These are phyloP conservation scores for Limnephilus rhombicus DNA, from an alignment of 2,888 invertebrate species.

Conservation along the genomic window DNA sequence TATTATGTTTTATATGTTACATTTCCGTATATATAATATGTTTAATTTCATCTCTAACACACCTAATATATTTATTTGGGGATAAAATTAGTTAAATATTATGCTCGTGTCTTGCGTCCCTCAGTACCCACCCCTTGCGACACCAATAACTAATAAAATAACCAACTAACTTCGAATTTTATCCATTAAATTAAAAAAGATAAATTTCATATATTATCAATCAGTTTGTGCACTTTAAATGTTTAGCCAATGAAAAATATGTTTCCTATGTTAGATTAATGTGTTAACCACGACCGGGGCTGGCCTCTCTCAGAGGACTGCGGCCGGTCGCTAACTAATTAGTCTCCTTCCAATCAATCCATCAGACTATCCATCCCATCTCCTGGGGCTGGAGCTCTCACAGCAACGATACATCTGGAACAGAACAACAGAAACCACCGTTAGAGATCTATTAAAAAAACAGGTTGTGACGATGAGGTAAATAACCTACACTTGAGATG, in stretches of 20 bases:
- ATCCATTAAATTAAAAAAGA: conserved; percentile 60
- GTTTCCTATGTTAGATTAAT: conserved; percentile 61
- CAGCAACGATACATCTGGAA: conserved; percentile 65
- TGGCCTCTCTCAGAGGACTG: conserved; percentile 5
- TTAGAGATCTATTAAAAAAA: neutral
- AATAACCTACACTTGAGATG: too few relatives aligned
- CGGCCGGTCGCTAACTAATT: conserved; percentile 55
- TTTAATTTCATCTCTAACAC: conserved; percentile 62
- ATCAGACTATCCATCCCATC: conserved; percentile 24
- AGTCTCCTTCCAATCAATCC: conserved; percentile 55
- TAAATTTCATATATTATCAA: conserved; percentile 61
- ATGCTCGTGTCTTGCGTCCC: conserved; percentile 52
- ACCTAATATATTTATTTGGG: conserved; percentile 62
- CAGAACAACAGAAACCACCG: neutral
- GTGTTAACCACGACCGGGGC: conserved; percentile 48
- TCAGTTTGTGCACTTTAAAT: conserved; percentile 64
- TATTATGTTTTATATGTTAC: conserved; percentile 60
- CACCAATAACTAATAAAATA: conserved; percentile 30
- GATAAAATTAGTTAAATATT: conserved; percentile 63
- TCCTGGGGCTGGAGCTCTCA: conserved; percentile 51
- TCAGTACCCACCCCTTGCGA: conserved; percentile 32
- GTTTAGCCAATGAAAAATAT: conserved; percentile 56
- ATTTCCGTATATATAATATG: conserved; percentile 50
- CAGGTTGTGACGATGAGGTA: too few relatives aligned
- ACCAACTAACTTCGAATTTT: conserved; percentile 55